Evolutionary conservation across 2,797 vertebrate species (phyloP), one percentile per base, ranked within the genome.

Genomic region (Bucorvus abyssinicus): DNA sequence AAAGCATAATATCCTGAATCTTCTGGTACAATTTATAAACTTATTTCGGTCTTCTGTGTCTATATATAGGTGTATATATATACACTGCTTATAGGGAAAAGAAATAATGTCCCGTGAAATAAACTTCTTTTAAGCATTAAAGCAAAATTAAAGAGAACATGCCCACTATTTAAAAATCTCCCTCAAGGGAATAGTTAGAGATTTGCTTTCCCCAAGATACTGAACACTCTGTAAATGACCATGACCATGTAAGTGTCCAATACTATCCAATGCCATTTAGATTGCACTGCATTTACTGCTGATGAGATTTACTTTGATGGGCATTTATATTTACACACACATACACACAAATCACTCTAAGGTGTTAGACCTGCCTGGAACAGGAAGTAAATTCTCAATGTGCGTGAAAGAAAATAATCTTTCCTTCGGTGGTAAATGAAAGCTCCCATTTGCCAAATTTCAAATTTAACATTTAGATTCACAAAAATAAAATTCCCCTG

Each of bases 11-110:
- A 59, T 24, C 13, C 47, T 89, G n/a, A 88, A 90, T 57, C 36
- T 83, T 73, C 38, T 84, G 85, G 57, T 76, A 93, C 77, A 69
- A 69, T 94, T 95, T 86, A 34, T 61, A 69, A 93, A 84, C 61
- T 87, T 91, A 65, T 42, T 89, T 75, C 74, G 82, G 65, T 80
- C 53, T 93, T 88, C 15, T 1, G 5, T 42, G 9, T 71, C 9
- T 61, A 22, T 63, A 49, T 42, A 84, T 36, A 40, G 1, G 5
- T 32, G 9, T 65, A 8, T 45, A 22, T 65, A 60, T 36, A 87
- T 26, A 52, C 32, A 71, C 12, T 45, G 20, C 34, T 75, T 42
- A 45, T 67, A n/a, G 21, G 29, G 61, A 74, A 71, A 74, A 81
- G 53, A 74, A 92, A 81, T 53, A 74, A 60, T 2, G 13, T 38